phyloP scores from a whole-genome alignment of 2,888 invertebrate genomes.

The Dichetophora obliterata region DNA sequence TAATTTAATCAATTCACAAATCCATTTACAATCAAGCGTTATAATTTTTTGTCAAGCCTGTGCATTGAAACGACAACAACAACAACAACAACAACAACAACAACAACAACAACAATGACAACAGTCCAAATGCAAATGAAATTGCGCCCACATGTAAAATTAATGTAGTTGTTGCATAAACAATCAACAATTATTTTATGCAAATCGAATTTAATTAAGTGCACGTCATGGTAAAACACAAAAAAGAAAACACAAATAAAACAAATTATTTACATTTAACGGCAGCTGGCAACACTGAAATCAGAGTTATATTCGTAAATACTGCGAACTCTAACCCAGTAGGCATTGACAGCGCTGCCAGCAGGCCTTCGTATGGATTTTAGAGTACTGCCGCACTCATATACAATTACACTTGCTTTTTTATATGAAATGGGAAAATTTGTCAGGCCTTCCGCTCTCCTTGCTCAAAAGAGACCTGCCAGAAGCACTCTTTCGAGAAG shows the following conservation, averaged over 20 bases:
- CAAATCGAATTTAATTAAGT: constrained; percentile 53
- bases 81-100: no score
- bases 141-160: constrained; percentile 28
- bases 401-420: no score
- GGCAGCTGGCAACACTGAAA: constrained; percentile 7
- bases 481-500: no score
- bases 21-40: neutral
- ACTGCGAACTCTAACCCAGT: no score
- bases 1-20: neutral
- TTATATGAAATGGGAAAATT: no score
- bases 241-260: no score
- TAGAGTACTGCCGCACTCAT: no score
- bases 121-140: neutral
- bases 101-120: neutral
- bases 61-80: neutral
- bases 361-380: no score
- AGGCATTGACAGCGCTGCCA: no score
- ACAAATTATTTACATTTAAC: no score
- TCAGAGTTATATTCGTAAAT: neutral
- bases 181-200: constrained; percentile 52
- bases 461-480: no score
- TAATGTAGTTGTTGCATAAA: constrained; percentile 48
- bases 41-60: neutral
- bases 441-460: no score
- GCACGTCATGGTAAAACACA: constrained; percentile 13